Base-by-base conservation (phyloP, 2,888 invertebrate species). In the Bursaphelenchus okinawaensis region DNA sequence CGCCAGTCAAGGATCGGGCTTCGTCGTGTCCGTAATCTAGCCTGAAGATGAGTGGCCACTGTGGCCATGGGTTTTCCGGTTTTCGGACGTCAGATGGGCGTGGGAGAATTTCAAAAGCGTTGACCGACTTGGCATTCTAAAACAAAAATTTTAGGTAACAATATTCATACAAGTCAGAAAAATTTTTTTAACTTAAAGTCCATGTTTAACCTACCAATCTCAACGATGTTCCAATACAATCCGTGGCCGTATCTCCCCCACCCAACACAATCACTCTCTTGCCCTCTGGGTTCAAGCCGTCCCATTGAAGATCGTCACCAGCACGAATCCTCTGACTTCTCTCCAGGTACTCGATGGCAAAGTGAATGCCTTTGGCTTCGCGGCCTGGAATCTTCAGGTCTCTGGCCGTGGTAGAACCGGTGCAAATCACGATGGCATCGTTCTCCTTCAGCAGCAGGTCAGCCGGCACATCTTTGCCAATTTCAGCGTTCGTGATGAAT, bases 21-120 rank as follows among this genome's bases (percentile, higher is more conserved):
- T 98, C 98, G 79, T 96, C 95, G 81, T 98, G 96, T 0, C 98
- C 98, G 83, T 98, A 98, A 84, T 98, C 98, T 24, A 95, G 90
- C 76, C 90, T 89, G 87, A 96, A 95, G 24, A 94, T 90, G 81
- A 91, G 88, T 0, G 96, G 96, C 90, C 92, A 98, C 83, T 95
- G 93, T 2, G 96, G 98, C 98, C 98, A 98, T 0, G 96, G 96
- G 85, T 98, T 98, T 84, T 93, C 93, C 19, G 87, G 86, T 16
- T 90, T 89, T 31, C 98, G 87, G 26, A 86, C 87, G 2, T 87
- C 86, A 62, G 92, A 91, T 19, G 96, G 96, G 79, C 91, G 89
- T 0, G 96, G 95, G 59, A 98, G 86, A 81, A 98, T 98, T 87
- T 98, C 98, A 85, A 98, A 98, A 0, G 93, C 91, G 0, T 91